These are phyloP conservation scores for Staurois parvus DNA, from an alignment of 2,797 vertebrate genomes.

Conservation along the genomic window DNA sequence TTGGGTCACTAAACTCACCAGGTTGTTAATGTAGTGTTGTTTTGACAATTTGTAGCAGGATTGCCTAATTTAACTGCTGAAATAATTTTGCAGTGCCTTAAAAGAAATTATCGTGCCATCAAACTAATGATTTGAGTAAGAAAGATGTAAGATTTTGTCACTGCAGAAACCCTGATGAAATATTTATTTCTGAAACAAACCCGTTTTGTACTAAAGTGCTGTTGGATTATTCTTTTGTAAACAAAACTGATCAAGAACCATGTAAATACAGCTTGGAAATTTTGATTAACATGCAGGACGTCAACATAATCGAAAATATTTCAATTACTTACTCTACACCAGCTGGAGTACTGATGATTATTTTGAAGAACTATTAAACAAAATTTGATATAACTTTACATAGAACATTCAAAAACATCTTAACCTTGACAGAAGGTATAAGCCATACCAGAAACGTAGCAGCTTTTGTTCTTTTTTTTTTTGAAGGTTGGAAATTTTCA, in stretches of 20 bases:
- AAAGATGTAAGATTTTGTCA: constrained; percentile 4
- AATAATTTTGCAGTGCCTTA: background rate
- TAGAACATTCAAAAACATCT: too few species aligned
- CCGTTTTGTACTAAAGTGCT: background rate
- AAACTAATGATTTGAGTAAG: constrained; percentile 4
- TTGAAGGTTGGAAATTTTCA: too few species aligned
- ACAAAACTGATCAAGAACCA: background rate
- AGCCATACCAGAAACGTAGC: too few species aligned
- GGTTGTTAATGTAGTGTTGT: accelerated
- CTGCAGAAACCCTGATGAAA: background rate
- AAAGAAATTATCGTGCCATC: background rate
- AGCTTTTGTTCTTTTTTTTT: too few species aligned
- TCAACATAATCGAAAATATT: too few species aligned
- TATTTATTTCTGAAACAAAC: background rate
- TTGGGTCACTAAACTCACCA: background rate
- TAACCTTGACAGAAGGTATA: too few species aligned
- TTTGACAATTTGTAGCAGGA: background rate
- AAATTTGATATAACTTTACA: too few species aligned
- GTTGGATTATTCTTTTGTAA: background rate
- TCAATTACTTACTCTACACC: too few species aligned
- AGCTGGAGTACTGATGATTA: too few species aligned
- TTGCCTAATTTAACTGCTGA: background rate
- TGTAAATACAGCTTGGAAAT: background rate
- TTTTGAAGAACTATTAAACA: too few species aligned
- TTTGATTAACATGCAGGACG: background rate